Evolutionary conservation across 2,888 invertebrate genomes (phyloP).

Genomic region (Thysanoteuthis rhombus): DNA sequence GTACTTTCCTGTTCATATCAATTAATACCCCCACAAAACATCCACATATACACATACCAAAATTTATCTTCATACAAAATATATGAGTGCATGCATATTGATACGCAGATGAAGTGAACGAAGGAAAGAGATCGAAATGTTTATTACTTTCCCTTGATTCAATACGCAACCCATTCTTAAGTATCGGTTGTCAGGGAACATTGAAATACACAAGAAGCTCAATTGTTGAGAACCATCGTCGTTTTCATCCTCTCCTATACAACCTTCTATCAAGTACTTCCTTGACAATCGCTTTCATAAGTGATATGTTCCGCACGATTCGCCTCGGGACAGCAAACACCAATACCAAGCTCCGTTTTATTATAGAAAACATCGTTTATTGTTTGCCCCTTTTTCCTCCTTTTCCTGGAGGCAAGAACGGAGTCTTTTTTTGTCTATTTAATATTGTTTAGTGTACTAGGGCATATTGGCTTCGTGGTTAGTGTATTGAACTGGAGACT

Average conservation of each 20-base stretch:
- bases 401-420: background rate
- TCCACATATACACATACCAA: background rate
- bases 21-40: background rate
- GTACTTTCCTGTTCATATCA: background rate
- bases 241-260: background rate
- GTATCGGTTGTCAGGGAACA: background rate
- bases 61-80: background rate
- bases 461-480: background rate
- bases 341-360: background rate
- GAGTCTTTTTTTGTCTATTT: background rate
- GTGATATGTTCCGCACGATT: conserved; percentile 12
- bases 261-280: background rate
- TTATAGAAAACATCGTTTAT: conserved; percentile 12
- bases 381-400: background rate
- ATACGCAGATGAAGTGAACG: background rate
- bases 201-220: background rate
- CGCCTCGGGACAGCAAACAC: background rate
- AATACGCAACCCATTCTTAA: background rate
- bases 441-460: background rate
- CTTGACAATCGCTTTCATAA: conserved; percentile 12
- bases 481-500: background rate
- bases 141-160: background rate
- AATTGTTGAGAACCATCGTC: background rate
- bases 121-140: background rate
- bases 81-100: background rate